Percentiles rank a stretch among this genome's conserved stretches.
Conservation (phyloP, 2,113 vertebrate species). For the Chamaea fasciata region DNA sequence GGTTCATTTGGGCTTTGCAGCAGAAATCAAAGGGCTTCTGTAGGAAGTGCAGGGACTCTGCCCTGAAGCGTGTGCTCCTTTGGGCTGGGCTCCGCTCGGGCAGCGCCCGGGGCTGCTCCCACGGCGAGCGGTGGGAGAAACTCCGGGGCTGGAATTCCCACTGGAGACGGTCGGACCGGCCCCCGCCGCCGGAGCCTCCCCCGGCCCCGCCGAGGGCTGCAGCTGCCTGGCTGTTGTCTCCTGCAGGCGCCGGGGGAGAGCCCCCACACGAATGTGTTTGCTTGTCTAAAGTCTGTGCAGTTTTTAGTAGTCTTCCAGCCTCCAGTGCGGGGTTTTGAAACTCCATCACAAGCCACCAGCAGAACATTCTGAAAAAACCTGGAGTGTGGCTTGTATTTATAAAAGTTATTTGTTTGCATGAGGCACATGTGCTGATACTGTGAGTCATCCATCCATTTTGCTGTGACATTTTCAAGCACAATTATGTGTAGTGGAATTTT, state of each 20-base stretch:
- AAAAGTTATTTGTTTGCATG: slow-evolving; percentile 53
- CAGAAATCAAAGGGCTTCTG: not conserved
- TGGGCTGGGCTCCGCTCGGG: not conserved
- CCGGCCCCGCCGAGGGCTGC: not conserved
- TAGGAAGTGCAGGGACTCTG: not conserved
- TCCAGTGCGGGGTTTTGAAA: slow-evolving; percentile 24
- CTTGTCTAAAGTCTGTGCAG: slow-evolving; percentile 24
- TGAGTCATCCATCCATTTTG: slow-evolving; percentile 66
- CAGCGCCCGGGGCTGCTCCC: not conserved
- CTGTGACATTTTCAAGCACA: slow-evolving; percentile 71
- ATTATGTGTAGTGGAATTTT: slow-evolving; percentile 68
- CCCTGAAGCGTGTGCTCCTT: accelerated
- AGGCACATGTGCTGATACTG: slow-evolving; percentile 49
- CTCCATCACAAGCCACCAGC: not conserved
- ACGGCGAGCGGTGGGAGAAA: not conserved
- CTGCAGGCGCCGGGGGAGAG: not conserved
- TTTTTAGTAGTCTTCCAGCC: slow-evolving; percentile 44
- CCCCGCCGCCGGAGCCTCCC: not conserved
- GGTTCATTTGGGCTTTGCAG: not conserved
- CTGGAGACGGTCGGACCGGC: accelerated
- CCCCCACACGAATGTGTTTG: not conserved
- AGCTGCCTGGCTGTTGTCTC: not conserved
- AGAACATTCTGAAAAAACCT: not conserved
- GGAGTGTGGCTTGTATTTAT: slow-evolving; percentile 34
- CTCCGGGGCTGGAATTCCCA: not conserved